phyloP scores from a whole-genome alignment of 2,797 vertebrate genomes.

The Semotilus atromaculatus region DNA sequence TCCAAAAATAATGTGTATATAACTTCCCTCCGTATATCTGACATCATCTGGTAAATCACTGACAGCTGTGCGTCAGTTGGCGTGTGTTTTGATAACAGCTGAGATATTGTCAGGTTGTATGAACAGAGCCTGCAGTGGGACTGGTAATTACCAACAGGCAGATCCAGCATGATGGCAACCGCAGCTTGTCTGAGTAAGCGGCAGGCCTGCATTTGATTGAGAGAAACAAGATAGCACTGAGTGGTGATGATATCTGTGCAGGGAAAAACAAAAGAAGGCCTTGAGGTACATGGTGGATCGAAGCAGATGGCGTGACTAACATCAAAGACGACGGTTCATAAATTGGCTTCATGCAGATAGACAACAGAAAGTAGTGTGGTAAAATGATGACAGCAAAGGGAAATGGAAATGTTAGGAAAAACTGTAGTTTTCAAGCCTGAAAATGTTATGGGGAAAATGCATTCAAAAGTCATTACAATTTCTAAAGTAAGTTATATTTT shows the following conservation, averaged over 20 bases:
- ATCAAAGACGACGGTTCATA: slow-evolving; percentile 1
- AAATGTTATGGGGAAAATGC: not conserved
- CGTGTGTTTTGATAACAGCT: not conserved
- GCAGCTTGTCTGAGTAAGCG: slow-evolving; percentile 7
- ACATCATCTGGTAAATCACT: slow-evolving; percentile 15
- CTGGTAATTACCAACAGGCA: slow-evolving; percentile 32
- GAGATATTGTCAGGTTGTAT: slow-evolving; percentile 29
- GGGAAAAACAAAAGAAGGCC: slow-evolving; percentile 11
- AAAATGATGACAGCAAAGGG: not conserved
- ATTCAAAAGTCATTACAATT: not conserved
- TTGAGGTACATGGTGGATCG: not conserved
- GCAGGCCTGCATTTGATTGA: slow-evolving; percentile 31
- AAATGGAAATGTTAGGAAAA: not conserved
- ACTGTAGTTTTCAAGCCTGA: not conserved
- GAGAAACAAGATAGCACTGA: slow-evolving; percentile 37
- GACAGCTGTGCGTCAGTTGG: not conserved
- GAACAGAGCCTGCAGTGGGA: slow-evolving; percentile 7
- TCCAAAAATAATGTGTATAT: slow-evolving; percentile 11
- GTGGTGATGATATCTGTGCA: slow-evolving; percentile 30
- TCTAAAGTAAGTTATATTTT: not conserved
- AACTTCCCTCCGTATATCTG: not conserved
- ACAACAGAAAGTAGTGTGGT: not conserved
- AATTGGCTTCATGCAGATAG: slow-evolving; percentile 1
- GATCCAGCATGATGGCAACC: slow-evolving; percentile 18
- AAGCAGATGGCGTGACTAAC: not conserved